Base-by-base conservation (phyloP, 2,888 invertebrate genomes). In the Drosophila mimica region DNA sequence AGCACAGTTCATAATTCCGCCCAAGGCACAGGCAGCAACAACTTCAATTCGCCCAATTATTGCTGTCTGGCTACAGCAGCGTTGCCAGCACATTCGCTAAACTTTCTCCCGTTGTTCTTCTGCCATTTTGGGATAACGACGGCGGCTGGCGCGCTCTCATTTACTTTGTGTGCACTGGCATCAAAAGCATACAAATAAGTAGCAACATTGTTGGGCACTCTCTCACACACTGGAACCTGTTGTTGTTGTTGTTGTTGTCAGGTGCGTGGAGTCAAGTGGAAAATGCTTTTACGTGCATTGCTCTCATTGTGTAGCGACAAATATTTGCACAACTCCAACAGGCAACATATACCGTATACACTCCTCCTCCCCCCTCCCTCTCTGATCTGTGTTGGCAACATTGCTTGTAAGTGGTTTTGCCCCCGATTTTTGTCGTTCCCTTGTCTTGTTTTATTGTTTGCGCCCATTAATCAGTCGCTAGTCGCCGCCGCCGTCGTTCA, bases 251-350 rank as follows among this genome's bases (percentile, higher is more conserved):
- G 81, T 49, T 75, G 70, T 70, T 63, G 73, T 80, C 88, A 88
- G 85, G 88, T 88, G 80, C 88, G 83, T 73, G 52, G 90, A 40
- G 71, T 76, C 90, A 79, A 87, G 90, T 89, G 75, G 78, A 89
- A 88, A 88, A 88, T 91, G 76, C 87, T 80, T 77, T 73, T 73
- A 86, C 81, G 91, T 88, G 74, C 86, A 78, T 91, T 87, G 86
- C 86, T 87, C 90, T 85, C 90, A 90, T 89, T 91, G 72, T 38
- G 36, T 56, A 69, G 74, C 77, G 76, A 80, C 83, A 86, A 88
- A 89, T 86, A 86, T 91, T 84, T 84, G 78, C 83, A 66, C 84
- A 83, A 68, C 77, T 62, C 53, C 66, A 52, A 49, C 69, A 62
- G 58, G 43, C 63, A 34, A 48, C 46, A 34, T 33, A 20, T 3